Evolutionary conservation across 2,113 vertebrate species (phyloP).

Genomic region (Tupaia chinensis): DNA sequence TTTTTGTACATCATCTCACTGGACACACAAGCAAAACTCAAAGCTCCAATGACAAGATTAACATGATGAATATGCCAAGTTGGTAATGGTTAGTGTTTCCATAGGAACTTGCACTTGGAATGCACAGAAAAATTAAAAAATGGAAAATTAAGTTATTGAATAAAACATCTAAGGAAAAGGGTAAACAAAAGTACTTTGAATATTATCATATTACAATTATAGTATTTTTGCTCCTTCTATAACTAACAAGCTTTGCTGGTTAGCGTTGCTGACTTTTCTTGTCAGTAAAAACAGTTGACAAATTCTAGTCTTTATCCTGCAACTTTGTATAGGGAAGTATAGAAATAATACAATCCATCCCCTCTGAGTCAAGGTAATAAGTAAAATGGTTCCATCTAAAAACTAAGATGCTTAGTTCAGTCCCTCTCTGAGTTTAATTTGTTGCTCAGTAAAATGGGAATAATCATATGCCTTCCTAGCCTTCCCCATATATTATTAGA

Average conservation of each 20-base stretch:
- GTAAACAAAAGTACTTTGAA: background rate
- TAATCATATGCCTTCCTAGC: background rate
- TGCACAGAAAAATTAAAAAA: background rate
- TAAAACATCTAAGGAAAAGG: background rate
- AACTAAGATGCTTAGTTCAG: background rate
- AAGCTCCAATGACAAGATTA: background rate
- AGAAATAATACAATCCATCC: background rate
- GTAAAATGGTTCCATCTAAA: background rate
- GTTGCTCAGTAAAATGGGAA: background rate
- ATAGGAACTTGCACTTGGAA: background rate
- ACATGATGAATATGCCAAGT: background rate
- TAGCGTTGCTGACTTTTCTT: constrained; percentile 32
- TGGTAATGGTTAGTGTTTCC: constrained; percentile 10
- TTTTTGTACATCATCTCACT: background rate
- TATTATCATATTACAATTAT: background rate
- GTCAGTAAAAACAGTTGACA: constrained; percentile 8
- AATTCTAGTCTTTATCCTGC: background rate
- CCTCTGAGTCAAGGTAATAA: constrained; percentile 24
- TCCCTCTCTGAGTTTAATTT: constrained; percentile 23
- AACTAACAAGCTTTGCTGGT: background rate
- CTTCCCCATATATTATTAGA: background rate
- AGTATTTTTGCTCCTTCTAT: constrained; percentile 30
- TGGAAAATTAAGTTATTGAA: background rate
- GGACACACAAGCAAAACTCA: background rate
- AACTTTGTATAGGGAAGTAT: background rate